phyloP scores from a whole-genome alignment of 2,888 invertebrate genomes.

The Deroplatys truncata region DNA sequence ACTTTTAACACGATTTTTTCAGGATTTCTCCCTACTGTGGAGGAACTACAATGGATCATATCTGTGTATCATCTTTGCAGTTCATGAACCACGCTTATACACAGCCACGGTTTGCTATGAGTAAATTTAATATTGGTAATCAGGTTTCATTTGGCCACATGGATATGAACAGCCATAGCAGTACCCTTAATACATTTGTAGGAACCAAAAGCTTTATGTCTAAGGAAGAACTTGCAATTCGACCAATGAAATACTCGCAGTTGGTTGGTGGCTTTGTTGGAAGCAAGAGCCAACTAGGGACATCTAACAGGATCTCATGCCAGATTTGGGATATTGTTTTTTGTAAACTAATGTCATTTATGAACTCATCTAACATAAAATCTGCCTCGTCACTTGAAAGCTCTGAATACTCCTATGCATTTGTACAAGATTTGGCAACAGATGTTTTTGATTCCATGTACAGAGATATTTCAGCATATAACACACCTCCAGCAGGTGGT shows the following conservation, averaged over 20 bases:
- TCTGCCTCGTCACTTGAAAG: neutral
- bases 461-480: neutral
- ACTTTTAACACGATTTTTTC: too few relatives aligned
- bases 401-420: neutral
- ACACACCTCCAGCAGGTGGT: neutral
- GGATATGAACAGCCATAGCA: neutral
- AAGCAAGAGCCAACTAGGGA: conserved; percentile 24
- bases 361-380: neutral
- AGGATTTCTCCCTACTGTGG: too few relatives aligned
- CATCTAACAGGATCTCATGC: conserved; percentile 6
- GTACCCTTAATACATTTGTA: neutral
- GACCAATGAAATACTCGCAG: conserved; percentile 4
- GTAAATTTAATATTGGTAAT: neutral
- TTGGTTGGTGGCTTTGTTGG: conserved; percentile 29
- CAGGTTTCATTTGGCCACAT: neutral
- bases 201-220: neutral
- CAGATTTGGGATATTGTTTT: conserved; percentile 24
- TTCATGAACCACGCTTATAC: neutral
- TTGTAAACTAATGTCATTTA: neutral
- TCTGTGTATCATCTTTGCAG: neutral
- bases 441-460: neutral
- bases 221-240: neutral
- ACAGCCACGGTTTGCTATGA: neutral
- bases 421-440: neutral
- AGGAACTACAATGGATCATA: neutral